These are phyloP conservation scores for Odontomachus brunneus DNA, from an alignment of 1,140 invertebrate species.

Conservation along the genomic window DNA sequence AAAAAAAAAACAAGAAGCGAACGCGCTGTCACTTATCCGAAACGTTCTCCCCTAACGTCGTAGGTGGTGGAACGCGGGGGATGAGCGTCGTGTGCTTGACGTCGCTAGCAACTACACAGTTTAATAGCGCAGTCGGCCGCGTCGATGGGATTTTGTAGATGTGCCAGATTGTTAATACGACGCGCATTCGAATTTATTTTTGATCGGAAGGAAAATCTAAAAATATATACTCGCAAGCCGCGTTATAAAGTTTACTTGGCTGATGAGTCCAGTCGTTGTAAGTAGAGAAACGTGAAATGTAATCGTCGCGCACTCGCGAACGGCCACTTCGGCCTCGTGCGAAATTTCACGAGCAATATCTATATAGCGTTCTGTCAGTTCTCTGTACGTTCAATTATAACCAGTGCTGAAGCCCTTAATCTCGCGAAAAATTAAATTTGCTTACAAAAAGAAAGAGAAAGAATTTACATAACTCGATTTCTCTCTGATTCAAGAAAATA, in stretches of 20 bases:
- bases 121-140: slow-evolving; percentile 22
- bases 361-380: too few relatives aligned
- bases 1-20: neutral
- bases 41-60: neutral
- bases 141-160: slow-evolving; percentile 42
- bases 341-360: neutral
- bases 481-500: too few relatives aligned
- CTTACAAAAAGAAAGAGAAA: neutral
- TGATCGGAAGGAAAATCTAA: slow-evolving; percentile 34
- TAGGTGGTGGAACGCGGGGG: neutral
- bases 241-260: slow-evolving; percentile 26
- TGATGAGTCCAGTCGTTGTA: slow-evolving; percentile 14
- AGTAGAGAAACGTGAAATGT: neutral
- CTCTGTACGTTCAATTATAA: slow-evolving; percentile 34
- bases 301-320: slow-evolving; percentile 1
- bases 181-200: slow-evolving; percentile 56
- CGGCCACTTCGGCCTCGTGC: neutral
- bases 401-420: slow-evolving; percentile 27
- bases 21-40: neutral
- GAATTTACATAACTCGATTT: slow-evolving; percentile 1
- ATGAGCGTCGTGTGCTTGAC: slow-evolving; percentile 18
- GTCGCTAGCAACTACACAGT: slow-evolving; percentile 25
- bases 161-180: slow-evolving; percentile 54
- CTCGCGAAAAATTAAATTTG: neutral
- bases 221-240: slow-evolving; percentile 35